phyloP scores from a whole-genome alignment of 1,140 invertebrate genomes.

The Papilio polytes region DNA sequence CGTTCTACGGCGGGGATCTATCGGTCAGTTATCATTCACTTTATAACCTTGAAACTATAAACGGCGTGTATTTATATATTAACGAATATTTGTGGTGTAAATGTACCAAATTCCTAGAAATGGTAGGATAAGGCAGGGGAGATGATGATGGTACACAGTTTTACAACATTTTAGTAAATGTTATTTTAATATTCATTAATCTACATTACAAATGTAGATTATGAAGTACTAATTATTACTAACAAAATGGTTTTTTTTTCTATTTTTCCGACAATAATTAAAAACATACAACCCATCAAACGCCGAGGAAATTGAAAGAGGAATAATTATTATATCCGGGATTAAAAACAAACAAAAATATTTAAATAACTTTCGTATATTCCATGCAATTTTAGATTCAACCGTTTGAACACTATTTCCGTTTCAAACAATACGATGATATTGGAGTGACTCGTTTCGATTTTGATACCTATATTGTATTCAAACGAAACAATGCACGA shows the following conservation, averaged over 20 bases:
- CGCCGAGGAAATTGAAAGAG: neutral
- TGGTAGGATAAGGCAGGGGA: too few species aligned
- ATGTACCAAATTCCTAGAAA: neutral
- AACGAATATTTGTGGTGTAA: neutral
- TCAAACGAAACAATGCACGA: neutral
- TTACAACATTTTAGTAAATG: too few species aligned
- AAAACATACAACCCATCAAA: neutral
- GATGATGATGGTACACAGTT: neutral
- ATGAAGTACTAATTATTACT: neutral
- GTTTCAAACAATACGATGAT: neutral
- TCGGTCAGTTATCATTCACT: conserved; percentile 90
- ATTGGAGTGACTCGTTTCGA: neutral
- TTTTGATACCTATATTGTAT: neutral
- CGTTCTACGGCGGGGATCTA: conserved; percentile 97
- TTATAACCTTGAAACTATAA: neutral
- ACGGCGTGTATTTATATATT: neutral
- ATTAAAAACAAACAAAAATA: conserved; percentile 9
- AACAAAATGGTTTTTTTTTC: neutral
- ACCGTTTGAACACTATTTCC: neutral
- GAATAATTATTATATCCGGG: neutral
- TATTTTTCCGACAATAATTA: neutral
- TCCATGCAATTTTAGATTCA: neutral
- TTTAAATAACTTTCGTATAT: neutral
- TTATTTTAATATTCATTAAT: neutral
- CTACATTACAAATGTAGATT: neutral